These are phyloP conservation scores for Tubulanus polymorphus DNA, from an alignment of 2,888 invertebrate species.

Conservation along the genomic window DNA sequence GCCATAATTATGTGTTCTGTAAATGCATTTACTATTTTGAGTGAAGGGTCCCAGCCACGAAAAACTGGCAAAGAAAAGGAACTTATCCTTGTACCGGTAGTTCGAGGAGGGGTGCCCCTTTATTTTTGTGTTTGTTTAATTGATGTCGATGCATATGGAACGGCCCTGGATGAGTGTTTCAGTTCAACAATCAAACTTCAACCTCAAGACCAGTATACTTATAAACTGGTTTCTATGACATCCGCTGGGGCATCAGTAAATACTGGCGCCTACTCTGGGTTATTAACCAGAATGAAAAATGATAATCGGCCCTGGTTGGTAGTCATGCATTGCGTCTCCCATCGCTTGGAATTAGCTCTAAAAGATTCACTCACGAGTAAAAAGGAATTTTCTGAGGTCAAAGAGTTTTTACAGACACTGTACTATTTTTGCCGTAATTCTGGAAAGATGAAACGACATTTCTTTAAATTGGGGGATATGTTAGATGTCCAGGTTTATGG, in stretches of 20 bases:
- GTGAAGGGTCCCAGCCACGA: conserved; percentile 3
- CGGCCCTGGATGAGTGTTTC: too few relatives aligned
- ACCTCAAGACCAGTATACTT: too few relatives aligned
- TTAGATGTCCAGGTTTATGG: too few relatives aligned
- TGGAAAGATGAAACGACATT: not conserved
- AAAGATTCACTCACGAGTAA: conserved; percentile 1
- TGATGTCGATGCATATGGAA: not conserved
- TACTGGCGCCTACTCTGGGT: not conserved
- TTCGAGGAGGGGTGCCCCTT: conserved; percentile 4
- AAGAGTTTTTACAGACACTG: not conserved
- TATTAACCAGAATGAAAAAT: not conserved
- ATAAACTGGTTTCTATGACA: not conserved
- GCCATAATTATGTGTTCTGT: not conserved
- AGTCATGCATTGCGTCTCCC: conserved; percentile 5
- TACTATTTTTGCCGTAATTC: not conserved
- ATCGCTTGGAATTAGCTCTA: not conserved
- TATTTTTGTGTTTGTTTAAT: conserved; percentile 2
- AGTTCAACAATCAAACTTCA: too few relatives aligned
- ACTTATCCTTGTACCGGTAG: not conserved
- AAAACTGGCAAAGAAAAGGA: conserved; percentile 6
- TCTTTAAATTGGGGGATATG: too few relatives aligned
- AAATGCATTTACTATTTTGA: not conserved
- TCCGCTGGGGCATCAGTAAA: conserved; percentile 5
- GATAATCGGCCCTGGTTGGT: conserved; percentile 7
- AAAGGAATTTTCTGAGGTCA: not conserved